Conservation (phyloP, 2,797 vertebrate species). For the Syncerus caffer region DNA sequence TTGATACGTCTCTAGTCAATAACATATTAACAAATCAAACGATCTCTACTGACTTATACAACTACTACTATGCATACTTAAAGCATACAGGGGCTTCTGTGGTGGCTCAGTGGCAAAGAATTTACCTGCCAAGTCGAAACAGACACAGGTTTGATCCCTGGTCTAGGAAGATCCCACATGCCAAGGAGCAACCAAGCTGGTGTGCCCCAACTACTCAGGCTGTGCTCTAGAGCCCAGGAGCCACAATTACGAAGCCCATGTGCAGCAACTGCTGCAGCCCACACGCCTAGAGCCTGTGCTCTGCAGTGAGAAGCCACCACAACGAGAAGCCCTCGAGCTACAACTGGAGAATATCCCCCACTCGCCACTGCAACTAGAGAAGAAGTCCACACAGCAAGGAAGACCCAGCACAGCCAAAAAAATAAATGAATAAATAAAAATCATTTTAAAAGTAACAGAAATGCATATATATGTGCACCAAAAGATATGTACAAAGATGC, state of each 20-base stretch:
- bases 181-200: not conserved
- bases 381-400: not conserved
- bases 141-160: not conserved
- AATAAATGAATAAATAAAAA: not conserved
- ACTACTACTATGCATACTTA: not conserved
- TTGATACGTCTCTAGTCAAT: not conserved
- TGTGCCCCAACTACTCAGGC: not conserved
- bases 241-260: not conserved
- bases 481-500: not conserved
- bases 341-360: not conserved
- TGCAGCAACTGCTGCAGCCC: not conserved
- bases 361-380: not conserved
- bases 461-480: not conserved
- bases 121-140: not conserved
- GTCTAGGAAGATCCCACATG: not conserved
- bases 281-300: not conserved
- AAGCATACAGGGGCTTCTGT: not conserved
- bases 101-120: not conserved
- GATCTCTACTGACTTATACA: not conserved
- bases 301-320: not conserved
- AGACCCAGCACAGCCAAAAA: not conserved
- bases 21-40: not conserved
- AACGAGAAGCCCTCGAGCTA: accelerated
- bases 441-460: not conserved
- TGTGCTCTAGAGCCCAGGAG: not conserved